A percentile compares a stretch with the other conserved stretches of the same genome.
Conservation (phyloP, 2,113 vertebrate species). For the Nestor notabilis region DNA sequence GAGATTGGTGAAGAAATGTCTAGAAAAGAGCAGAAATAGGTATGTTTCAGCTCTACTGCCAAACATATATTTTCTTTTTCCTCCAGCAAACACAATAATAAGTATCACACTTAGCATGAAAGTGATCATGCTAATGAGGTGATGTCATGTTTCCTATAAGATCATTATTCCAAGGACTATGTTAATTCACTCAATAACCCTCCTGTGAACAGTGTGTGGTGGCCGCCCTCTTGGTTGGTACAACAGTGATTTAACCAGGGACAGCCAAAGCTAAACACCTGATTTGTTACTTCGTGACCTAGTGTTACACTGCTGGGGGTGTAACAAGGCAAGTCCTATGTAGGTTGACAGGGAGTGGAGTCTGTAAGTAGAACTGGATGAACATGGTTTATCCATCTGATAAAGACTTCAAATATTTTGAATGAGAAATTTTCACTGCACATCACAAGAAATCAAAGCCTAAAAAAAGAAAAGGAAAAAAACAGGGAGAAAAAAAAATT, state of each 20-base stretch:
- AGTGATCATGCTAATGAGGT: conserved; percentile 12
- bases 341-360: neutral
- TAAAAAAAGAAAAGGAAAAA: neutral
- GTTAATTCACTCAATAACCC: conserved; percentile 35
- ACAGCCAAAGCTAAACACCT: neutral
- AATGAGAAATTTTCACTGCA: neutral
- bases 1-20: neutral
- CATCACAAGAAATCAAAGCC: neutral
- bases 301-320: neutral
- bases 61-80: neutral
- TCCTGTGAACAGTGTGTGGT: conserved; percentile 36
- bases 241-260: neutral
- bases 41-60: neutral
- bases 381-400: neutral
- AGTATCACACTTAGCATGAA: neutral
- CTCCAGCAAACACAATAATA: neutral
- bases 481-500: rapidly evolving
- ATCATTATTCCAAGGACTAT: conserved; percentile 38
- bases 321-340: neutral
- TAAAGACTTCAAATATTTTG: neutral
- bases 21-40: neutral
- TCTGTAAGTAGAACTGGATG: neutral
- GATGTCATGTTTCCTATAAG: neutral
- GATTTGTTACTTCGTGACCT: neutral
- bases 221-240: neutral